Evolutionary conservation across 37 sponge, comb jelly and placozoan genomes (phyloP), one percentile per base, ranked within the genome.

Genomic region (Beroe forskalii): DNA sequence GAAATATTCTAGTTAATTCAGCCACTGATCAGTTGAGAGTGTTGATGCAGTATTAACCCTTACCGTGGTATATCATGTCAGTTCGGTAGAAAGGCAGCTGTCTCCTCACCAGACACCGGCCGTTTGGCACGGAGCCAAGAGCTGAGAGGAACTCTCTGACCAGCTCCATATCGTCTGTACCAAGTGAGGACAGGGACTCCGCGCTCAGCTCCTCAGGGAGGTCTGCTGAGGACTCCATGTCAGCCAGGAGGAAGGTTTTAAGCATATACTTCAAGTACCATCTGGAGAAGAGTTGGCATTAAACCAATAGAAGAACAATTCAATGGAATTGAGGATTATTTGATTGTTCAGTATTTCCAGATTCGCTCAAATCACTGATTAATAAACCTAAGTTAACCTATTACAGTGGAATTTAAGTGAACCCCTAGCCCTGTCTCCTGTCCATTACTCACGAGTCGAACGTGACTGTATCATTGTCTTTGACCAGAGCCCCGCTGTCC

Each of bases 1-100:
- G 14, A 55, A 9, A n/a, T n/a, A n/a, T n/a, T n/a, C n/a, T n/a
- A n/a, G n/a, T n/a, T n/a, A n/a, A n/a, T n/a, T n/a, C n/a, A n/a
- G n/a, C n/a, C n/a, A n/a, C n/a, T n/a, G n/a, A n/a, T n/a, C n/a
- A n/a, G n/a, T n/a, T n/a, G n/a, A n/a, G n/a, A n/a, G n/a, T n/a
- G n/a, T n/a, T n/a, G 17, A 55, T 55, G 17, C 9, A 55, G 60
- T 55, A 19, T n/a, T n/a, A 8, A 6, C 28, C 6, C 30, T 72
- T 20, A 72, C 75, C 75, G 2, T 35, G 75, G 20, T 72, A 72
- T 3, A 72, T 35, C 40, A 14, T 41, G 48, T 80, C 86, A 80
- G 55, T 80, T 37, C 86, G 40, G 55, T 44, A 80, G 48, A 80
- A 80, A 24, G 86, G 86, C 25, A 43, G 44, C 1, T n/a, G 44